phyloP scores from a whole-genome alignment of 2,113 vertebrate genomes.

The Centropristis striata region DNA sequence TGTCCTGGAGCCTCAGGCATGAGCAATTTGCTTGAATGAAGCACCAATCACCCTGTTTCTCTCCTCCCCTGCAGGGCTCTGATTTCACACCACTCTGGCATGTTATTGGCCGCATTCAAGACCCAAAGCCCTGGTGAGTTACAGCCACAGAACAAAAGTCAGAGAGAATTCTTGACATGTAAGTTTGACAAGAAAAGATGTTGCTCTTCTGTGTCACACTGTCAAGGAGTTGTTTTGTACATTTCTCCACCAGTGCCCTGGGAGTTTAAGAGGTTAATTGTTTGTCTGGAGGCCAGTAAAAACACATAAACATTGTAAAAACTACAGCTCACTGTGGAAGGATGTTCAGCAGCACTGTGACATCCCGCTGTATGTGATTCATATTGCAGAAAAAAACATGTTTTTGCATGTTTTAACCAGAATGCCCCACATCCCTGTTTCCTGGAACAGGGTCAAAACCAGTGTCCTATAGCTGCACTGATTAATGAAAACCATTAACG shows the following conservation, averaged over 20 bases:
- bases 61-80: constrained; percentile 38
- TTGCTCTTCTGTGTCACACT: constrained; percentile 25
- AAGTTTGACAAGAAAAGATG: constrained; percentile 27
- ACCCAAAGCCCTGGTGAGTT: constrained; percentile 32
- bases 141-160: constrained; percentile 19
- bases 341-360: constrained; percentile 5
- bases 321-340: constrained; percentile 8
- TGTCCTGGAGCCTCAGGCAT: constrained; percentile 38
- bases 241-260: constrained; percentile 10
- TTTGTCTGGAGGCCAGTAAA: constrained; percentile 7
- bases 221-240: constrained; percentile 27
- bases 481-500: constrained; percentile 41
- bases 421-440: not conserved
- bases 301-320: constrained; percentile 26
- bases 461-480: constrained; percentile 2
- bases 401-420: not conserved
- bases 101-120: constrained; percentile 54
- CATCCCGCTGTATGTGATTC: not conserved
- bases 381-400: not conserved
- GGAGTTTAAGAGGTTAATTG: constrained; percentile 31
- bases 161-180: constrained; percentile 24
- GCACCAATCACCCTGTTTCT: constrained; percentile 53
- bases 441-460: not conserved
- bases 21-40: constrained; percentile 41
- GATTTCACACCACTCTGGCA: constrained; percentile 42